Conservation (phyloP, 2,888 invertebrate genomes). For the Gerris lacustris region DNA sequence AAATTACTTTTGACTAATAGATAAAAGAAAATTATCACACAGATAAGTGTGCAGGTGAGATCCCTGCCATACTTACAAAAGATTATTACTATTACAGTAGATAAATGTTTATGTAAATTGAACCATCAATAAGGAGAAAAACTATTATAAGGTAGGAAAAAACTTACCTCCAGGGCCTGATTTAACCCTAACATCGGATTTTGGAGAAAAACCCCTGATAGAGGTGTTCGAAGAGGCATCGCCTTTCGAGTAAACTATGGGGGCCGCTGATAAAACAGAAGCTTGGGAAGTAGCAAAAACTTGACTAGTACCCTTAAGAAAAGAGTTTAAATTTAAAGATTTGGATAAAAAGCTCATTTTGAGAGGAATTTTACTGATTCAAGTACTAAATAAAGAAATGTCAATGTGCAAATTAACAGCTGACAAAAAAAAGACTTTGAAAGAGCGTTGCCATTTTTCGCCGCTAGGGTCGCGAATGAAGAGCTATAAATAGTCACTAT, state of each 20-base stretch:
- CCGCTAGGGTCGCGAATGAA: slow-evolving; percentile 19
- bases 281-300: slow-evolving; percentile 50
- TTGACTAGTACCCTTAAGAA: slow-evolving; percentile 53
- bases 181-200: slow-evolving; percentile 47
- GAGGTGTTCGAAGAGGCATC: slow-evolving; percentile 41
- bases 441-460: slow-evolving; percentile 21
- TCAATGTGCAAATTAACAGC: slow-evolving; percentile 1
- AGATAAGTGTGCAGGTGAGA: too few species aligned
- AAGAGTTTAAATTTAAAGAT: slow-evolving; percentile 52
- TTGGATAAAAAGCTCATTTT: slow-evolving; percentile 58
- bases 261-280: slow-evolving; percentile 40
- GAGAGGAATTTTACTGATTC: slow-evolving; percentile 3
- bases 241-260: slow-evolving; percentile 33
- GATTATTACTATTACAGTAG: too few species aligned
- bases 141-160: background rate
- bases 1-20: too few species aligned
- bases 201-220: slow-evolving; percentile 47
- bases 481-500: slow-evolving; percentile 2
- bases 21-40: too few species aligned
- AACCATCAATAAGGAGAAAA: too few species aligned
- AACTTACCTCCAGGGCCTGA: slow-evolving; percentile 49
- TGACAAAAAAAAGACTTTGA: slow-evolving; percentile 19
- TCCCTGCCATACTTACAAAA: too few species aligned
- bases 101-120: too few species aligned
- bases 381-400: background rate